phyloP scores from a whole-genome alignment of 2,113 vertebrate genomes.

The Aspiorhynchus laticeps region DNA sequence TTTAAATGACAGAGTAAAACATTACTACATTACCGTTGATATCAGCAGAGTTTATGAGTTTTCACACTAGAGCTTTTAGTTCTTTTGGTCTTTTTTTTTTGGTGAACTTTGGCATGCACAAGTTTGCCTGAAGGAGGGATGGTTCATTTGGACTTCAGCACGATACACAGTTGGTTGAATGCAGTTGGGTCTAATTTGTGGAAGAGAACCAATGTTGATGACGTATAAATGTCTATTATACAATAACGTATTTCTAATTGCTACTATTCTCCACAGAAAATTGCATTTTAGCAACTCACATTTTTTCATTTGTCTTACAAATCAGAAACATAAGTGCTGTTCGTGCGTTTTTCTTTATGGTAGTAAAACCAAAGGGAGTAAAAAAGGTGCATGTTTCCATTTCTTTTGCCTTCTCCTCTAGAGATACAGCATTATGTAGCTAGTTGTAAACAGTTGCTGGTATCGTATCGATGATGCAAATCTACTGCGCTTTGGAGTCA shows the following conservation, averaged over 20 bases:
- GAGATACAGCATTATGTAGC: background rate
- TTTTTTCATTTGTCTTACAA: conserved; percentile 4
- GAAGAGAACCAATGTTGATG: background rate
- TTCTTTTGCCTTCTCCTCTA: background rate
- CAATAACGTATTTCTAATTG: conserved; percentile 15
- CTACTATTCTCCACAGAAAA: background rate
- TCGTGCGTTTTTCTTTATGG: background rate
- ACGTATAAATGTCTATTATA: background rate
- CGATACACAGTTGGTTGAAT: background rate
- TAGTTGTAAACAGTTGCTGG: background rate
- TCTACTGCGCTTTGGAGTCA: background rate
- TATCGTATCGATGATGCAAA: background rate
- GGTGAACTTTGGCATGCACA: background rate
- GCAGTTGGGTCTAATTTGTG: background rate
- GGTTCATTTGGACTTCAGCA: background rate
- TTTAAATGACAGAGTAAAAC: background rate
- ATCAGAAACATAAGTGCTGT: background rate
- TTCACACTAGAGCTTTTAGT: background rate
- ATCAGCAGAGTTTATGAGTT: background rate
- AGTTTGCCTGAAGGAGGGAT: background rate
- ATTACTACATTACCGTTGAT: background rate
- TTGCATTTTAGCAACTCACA: background rate
- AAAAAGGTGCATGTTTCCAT: background rate
- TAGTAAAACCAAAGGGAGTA: background rate
- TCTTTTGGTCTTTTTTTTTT: background rate